phyloP scores from a whole-genome alignment of 1,140 invertebrate genomes.

The Apis dorsata region DNA sequence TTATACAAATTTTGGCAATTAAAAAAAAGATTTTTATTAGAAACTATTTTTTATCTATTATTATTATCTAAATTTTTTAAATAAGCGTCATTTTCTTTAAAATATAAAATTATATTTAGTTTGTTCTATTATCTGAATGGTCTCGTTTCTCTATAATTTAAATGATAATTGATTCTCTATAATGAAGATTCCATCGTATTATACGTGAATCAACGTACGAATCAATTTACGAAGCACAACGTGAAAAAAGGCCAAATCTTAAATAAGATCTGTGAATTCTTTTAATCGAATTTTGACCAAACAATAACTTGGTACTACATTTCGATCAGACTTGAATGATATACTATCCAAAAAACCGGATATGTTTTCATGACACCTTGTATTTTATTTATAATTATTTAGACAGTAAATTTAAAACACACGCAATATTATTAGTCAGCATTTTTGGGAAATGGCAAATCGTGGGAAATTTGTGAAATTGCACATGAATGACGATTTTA shows the following conservation, averaged over 20 bases:
- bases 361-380: constrained; percentile 1
- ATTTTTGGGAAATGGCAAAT: not conserved
- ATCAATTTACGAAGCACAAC: no score
- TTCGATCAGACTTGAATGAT: constrained; percentile 8
- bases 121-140: no score
- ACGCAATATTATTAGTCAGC: not conserved
- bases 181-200: no score
- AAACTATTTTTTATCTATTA: no score
- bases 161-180: no score
- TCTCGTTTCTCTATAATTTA: no score
- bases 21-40: no score
- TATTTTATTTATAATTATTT: not conserved
- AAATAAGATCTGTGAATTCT: constrained; percentile 33
- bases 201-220: no score
- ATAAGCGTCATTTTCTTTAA: no score
- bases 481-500: not conserved
- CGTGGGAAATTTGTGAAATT: not conserved
- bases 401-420: not conserved
- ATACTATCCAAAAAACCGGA: not conserved
- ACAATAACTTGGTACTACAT: not conserved
- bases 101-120: no score
- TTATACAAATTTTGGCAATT: no score
- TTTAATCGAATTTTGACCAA: not conserved
- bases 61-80: no score
- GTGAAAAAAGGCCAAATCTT: not conserved